Evolutionary conservation across 1,140 invertebrate genomes (phyloP), one percentile per base, ranked within the genome.

Genomic region (Papilio dardanus): DNA sequence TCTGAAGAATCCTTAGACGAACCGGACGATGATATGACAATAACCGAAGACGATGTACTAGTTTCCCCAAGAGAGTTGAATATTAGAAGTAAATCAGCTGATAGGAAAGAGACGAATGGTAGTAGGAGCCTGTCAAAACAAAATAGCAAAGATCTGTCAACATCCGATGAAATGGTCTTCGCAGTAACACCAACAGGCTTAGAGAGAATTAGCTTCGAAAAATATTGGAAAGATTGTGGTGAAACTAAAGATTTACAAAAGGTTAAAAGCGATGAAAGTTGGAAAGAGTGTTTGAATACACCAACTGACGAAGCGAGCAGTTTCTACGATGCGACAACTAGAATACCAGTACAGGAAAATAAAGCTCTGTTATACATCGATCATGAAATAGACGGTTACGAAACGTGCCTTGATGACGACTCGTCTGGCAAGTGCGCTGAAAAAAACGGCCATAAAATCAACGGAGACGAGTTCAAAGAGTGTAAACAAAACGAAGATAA

Each of bases 81-180:
- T 78, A 83, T 86, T 50, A 88, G 87, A 81, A 89, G 85, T 74
- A 88, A 91, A 80, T 89, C 88, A 24, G 85, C 79, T 7, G 86
- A 91, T 37, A 89, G 83, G 77, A 89, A 88, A 74, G 84, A 87
- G 24, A 37, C 21, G 30, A 82, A 86, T n/a, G 79, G 74, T 33
- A 87, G 90, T 65, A 83, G 84, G 50, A 77, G 79, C 69, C 74
- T 92, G 75, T 92, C 89, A 12, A 93, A 93, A 80, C 91, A 93
- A 65, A 89, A 93, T 58, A 93, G 92, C 71, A 93, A 89, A 86
- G 93, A 94, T 79, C 86, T 94, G 19, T 94, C 93, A 0, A 94
- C 93, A 0, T 94, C 93, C 16, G 93, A 94, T 37, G 93, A 94
- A 89, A 94, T 94, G 93, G 92, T 94, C 3, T 94, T 93, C 62